Conservation (phyloP, 2,113 vertebrate species). For the Puntigrus tetrazona region DNA sequence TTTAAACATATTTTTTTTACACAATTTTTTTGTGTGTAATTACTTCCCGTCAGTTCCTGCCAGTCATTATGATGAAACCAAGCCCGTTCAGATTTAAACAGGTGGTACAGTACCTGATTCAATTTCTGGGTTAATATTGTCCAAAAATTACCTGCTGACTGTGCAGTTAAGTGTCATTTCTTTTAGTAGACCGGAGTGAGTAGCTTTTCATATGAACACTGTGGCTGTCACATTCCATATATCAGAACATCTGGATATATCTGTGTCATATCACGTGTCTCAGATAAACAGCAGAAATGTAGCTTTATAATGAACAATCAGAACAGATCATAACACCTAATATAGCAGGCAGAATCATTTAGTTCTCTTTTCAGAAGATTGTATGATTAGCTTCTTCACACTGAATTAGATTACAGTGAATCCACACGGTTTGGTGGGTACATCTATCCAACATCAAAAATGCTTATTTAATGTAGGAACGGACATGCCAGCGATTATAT, state of each 20-base stretch:
- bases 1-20: too few relatives aligned
- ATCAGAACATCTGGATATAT: conserved; percentile 39
- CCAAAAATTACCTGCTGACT: neutral
- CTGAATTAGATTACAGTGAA: neutral
- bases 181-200: neutral
- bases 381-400: neutral
- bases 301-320: conserved; percentile 17
- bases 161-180: neutral
- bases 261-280: conserved; percentile 32
- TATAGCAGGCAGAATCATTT: conserved; percentile 1
- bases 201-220: neutral
- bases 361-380: conserved; percentile 7
- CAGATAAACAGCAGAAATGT: neutral
- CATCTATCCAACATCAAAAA: neutral
- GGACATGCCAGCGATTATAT: neutral
- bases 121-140: neutral
- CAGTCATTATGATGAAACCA: neutral
- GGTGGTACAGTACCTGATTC: neutral
- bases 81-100: neutral
- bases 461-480: neutral
- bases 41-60: too few relatives aligned
- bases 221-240: neutral
- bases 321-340: neutral
- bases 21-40: too few relatives aligned
- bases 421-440: neutral